These are phyloP conservation scores for Parelbella ahira DNA, from an alignment of 2,888 invertebrate genomes.

Conservation along the genomic window DNA sequence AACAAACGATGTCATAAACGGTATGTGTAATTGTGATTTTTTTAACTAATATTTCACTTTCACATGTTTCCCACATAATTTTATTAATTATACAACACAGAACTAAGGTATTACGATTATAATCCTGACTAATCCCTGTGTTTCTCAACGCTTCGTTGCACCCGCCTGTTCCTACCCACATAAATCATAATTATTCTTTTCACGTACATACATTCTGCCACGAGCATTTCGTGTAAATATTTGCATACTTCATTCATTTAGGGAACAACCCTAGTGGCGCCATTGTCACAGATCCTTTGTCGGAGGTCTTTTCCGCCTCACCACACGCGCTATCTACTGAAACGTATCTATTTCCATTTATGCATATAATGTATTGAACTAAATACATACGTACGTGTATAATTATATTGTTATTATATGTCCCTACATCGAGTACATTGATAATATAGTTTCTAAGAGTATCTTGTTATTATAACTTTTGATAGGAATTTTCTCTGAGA, in stretches of 20 bases:
- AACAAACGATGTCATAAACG: no score
- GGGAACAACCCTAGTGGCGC: slow-evolving; percentile 48
- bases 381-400: slow-evolving; percentile 3
- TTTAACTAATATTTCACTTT: not conserved
- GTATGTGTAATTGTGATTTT: no score
- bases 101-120: slow-evolving; percentile 8
- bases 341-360: slow-evolving; percentile 33
- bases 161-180: slow-evolving; percentile 8
- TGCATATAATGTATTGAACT: slow-evolving; percentile 23
- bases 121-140: slow-evolving; percentile 19
- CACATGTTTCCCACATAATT: not conserved
- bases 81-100: slow-evolving; percentile 2
- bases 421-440: no score
- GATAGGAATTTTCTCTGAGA: no score
- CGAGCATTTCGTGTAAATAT: slow-evolving; percentile 35
- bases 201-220: slow-evolving; percentile 10
- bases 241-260: slow-evolving; percentile 28
- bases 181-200: slow-evolving; percentile 22
- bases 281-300: slow-evolving; percentile 75
- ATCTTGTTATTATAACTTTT: no score
- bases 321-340: slow-evolving; percentile 64
- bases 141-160: slow-evolving; percentile 13
- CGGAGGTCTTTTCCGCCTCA: slow-evolving; percentile 73
- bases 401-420: no score
- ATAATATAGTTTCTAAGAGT: no score